Base-by-base conservation (phyloP, 2,888 invertebrate species). In the Baronia brevicornis region DNA sequence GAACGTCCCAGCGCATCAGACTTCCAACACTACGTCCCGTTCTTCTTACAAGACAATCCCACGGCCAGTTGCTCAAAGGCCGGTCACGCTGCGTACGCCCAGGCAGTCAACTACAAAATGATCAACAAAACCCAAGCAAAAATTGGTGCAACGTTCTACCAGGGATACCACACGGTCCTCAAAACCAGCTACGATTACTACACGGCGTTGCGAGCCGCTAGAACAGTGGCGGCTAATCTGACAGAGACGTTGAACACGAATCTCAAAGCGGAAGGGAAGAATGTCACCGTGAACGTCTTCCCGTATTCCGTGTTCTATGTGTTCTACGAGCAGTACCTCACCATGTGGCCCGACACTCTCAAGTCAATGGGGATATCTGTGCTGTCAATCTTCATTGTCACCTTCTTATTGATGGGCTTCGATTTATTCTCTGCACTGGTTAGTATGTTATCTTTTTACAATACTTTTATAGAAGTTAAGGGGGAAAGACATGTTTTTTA, bases 251-350 rank as follows among this genome's bases (percentile, higher is more conserved):
- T 98, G 7, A 89, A 89, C 53, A 64, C 65, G 0, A 87, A 90
- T 42, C 62, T 90, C 1, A 75, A 68, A 30, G 74, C 70, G 1
- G 59, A 66, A 11, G 87, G 86, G 9, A 55, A 64, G 33, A 72
- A 65, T 20, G 48, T 52, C 1, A 75, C 77, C 0, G 86, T 91
- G 12, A 90, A 89, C 65, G 93, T 95, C 41, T 94, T 94, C 67
- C 94, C 94, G 0, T 95, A 98, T 82, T 97, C 94, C 1, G 90
- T 98, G 28, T 97, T 97, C 84, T 99, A 99, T 69, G 98, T 99
- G 12, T 99, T 96, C 84, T 99, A 99, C 68, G 99, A 99, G 68
- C 98, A 99, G 80, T 99, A 99, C 73, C 84, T 98, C 44, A 96
- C 96, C 4, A 96, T 98, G 89, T 95, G 97, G 91, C 87, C 91